A percentile compares a stretch with the other conserved stretches of the same genome.
phyloP scores from a whole-genome alignment of 2,113 vertebrate genomes.

The Pelobates fuscus region DNA sequence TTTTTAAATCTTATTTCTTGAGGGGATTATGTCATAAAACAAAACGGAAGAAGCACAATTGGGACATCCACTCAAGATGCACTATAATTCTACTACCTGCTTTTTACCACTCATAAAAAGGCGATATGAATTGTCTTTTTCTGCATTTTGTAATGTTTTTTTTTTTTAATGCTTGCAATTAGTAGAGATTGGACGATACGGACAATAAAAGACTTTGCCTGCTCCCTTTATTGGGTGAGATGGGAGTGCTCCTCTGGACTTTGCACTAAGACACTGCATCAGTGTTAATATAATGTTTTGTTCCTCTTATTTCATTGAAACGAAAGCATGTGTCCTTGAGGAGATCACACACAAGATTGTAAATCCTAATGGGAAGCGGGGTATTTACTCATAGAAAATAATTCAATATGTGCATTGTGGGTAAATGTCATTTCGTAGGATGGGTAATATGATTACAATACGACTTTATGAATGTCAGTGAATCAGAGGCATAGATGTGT shows the following conservation, averaged over 20 bases:
- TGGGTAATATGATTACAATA: neutral
- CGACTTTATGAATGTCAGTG: too few species aligned
- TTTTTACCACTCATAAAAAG: conserved; percentile 17
- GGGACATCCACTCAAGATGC: conserved; percentile 17
- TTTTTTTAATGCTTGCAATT: conserved; percentile 28
- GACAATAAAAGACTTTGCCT: conserved; percentile 5
- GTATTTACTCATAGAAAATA: too few species aligned
- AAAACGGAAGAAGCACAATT: conserved; percentile 29
- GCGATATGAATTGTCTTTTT: conserved; percentile 36
- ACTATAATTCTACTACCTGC: conserved; percentile 12
- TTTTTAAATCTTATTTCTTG: conserved; percentile 52
- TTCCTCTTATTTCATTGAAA: neutral
- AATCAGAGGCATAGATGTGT: too few species aligned
- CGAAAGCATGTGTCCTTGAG: neutral
- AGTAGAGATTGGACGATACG: conserved; percentile 3
- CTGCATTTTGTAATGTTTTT: conserved; percentile 14
- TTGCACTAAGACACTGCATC: neutral
- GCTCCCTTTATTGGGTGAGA: neutral
- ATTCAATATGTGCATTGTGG: too few species aligned
- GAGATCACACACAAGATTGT: too few species aligned
- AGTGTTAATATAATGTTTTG: neutral
- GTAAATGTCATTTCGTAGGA: too few species aligned
- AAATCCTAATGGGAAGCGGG: too few species aligned
- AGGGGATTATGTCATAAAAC: conserved; percentile 50
- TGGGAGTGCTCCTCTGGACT: neutral